Conservation (phyloP, 1,140 invertebrate genomes). For the Manduca sexta region DNA sequence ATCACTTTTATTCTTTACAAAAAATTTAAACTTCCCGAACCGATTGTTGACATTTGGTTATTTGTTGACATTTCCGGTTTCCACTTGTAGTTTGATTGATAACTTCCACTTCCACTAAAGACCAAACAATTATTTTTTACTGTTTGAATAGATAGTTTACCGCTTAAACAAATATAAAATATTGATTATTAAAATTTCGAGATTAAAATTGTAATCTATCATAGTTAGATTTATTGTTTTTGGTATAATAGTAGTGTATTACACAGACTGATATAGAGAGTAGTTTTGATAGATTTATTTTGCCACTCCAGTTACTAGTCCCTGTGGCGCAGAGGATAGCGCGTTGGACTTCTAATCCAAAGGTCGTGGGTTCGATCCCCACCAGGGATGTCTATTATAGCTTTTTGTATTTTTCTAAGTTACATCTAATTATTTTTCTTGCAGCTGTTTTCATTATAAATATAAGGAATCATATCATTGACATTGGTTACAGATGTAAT, state of each 20-base stretch:
- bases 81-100: background rate
- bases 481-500: too few species aligned
- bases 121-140: too few species aligned
- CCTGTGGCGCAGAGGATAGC: slow-evolving; percentile 66
- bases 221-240: too few species aligned
- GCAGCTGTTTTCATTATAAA: background rate
- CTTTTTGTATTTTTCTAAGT: slow-evolving; percentile 19
- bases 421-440: background rate
- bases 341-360: slow-evolving; percentile 69
- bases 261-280: too few species aligned
- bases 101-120: too few species aligned
- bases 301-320: slow-evolving; percentile 84
- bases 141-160: too few species aligned
- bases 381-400: slow-evolving; percentile 71
- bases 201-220: too few species aligned
- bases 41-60: slow-evolving; percentile 31
- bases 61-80: slow-evolving; percentile 50
- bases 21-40: slow-evolving; percentile 57
- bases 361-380: slow-evolving; percentile 77
- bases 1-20: slow-evolving; percentile 15
- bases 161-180: too few species aligned
- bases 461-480: background rate
- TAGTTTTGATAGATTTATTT: too few species aligned
- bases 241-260: too few species aligned
- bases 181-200: too few species aligned